Base-by-base conservation (phyloP, 2,888 invertebrate genomes). In the Yponomeuta sedellus region DNA sequence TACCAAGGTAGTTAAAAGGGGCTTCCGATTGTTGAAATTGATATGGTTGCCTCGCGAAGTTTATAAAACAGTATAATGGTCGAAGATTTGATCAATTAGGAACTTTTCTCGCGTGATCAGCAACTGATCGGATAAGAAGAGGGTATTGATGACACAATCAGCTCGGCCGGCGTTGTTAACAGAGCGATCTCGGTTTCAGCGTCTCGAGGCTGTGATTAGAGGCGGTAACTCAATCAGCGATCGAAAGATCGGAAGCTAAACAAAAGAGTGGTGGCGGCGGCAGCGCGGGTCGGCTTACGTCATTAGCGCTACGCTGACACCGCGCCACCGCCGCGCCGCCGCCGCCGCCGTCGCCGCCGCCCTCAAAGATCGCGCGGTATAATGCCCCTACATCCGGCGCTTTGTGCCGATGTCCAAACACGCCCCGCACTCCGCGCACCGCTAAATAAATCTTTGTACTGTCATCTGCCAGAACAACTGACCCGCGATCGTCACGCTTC, bases 141-240 rank as follows among this genome's bases (percentile, higher is more conserved):
- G 82, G 80, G 81, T 87, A 88, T 89, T 82, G 86, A 87, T 88
- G 83, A 82, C 88, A 79, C 79, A 78, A 74, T 76, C 72, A 71
- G 70, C n/a, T 66, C 70, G 12, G 58, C 11, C 22, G 71, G 3
- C 28, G 74, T 80, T 82, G 82, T 80, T 81, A 79, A n/a, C 64
- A 56, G 57, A 28, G 58, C 65, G 10, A 39, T 57, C 65, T 65
- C 65, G 39, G 19, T 34, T 58, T 39, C 52, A 25, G 8, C 64
- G 22, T 34, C 57, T 58, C 65, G 34, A 16, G 34, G 11, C 28
- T 52, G 79, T 86, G 85, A 88, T 88, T 87, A 88, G 86, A 88
- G 85, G 77, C 77, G 81, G 88, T 86, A 88, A 88, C 85, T 78
- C 83, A 83, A 86, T 86, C 61, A 28, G 25, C 28, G 66, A 58